Evolutionary conservation across 2,113 vertebrate species (phyloP).

Genomic region (Plectropomus leopardus): DNA sequence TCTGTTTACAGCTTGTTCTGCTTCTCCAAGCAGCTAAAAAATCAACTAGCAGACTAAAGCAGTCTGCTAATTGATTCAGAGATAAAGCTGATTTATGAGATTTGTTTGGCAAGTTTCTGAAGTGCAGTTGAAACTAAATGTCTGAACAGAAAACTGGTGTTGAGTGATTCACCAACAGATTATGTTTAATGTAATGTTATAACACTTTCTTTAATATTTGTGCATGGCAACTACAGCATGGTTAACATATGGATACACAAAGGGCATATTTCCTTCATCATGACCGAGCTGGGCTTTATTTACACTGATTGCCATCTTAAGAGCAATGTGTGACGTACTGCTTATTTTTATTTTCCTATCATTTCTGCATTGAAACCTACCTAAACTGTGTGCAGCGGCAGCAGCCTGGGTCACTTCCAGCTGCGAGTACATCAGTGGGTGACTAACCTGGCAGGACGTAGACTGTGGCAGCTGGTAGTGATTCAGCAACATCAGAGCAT

Average conservation of each 20-base stretch:
- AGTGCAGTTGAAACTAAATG: neutral
- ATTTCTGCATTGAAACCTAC: conserved; percentile 28
- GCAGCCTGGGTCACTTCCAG: conserved; percentile 46
- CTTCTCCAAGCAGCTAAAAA: too few relatives aligned
- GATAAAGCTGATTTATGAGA: too few relatives aligned
- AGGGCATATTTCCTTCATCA: neutral
- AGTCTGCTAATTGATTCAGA: too few relatives aligned
- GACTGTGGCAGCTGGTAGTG: conserved; percentile 90
- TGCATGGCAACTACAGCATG: neutral
- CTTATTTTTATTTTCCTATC: neutral
- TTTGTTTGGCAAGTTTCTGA: too few relatives aligned
- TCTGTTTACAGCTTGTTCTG: too few relatives aligned
- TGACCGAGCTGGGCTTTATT: neutral
- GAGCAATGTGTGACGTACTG: neutral
- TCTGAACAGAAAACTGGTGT: neutral
- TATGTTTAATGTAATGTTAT: neutral
- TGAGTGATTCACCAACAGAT: neutral
- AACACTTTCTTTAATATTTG: neutral
- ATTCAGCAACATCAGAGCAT: conserved; percentile 84
- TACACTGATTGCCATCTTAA: neutral
- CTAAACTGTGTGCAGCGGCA: conserved; percentile 8
- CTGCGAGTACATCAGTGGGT: conserved; percentile 42
- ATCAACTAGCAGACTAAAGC: too few relatives aligned
- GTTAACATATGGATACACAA: neutral
- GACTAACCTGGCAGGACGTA: conserved; percentile 74